phyloP scores from a whole-genome alignment of 2,797 vertebrate species.

The Basileuterus tristriatus region DNA sequence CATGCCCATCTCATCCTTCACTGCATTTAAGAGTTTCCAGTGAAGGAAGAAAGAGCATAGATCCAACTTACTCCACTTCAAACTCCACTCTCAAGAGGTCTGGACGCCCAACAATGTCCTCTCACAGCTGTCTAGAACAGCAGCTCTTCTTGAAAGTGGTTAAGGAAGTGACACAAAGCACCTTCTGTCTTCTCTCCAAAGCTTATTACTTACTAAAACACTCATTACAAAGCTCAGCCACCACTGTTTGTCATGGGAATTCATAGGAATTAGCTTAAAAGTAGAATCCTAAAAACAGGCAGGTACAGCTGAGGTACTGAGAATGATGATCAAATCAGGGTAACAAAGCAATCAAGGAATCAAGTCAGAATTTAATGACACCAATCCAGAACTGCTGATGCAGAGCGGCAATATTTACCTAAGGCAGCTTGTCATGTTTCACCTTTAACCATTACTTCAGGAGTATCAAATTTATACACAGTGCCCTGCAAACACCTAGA shows the following conservation, averaged over 20 bases:
- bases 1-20: background rate
- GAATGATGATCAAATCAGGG: background rate
- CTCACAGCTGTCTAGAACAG: background rate
- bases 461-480: background rate
- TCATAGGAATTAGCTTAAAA: background rate
- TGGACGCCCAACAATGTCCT: background rate
- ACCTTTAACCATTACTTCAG: background rate
- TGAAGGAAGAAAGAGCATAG: background rate
- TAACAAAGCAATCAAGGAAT: background rate
- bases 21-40: background rate
- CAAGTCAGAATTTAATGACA: background rate
- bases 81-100: background rate
- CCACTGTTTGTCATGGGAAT: background rate
- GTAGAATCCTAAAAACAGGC: background rate
- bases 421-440: background rate
- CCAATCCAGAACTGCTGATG: background rate
- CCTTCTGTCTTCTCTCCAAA: background rate
- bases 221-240: background rate
- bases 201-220: background rate
- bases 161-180: background rate
- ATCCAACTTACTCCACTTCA: background rate
- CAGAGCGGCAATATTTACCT: background rate
- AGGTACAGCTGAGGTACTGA: background rate
- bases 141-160: background rate
- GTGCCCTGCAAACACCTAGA: background rate